Evolutionary conservation across 2,113 vertebrate species (phyloP), one percentile per base, ranked within the genome.

Genomic region (Lampris megalopsis): DNA sequence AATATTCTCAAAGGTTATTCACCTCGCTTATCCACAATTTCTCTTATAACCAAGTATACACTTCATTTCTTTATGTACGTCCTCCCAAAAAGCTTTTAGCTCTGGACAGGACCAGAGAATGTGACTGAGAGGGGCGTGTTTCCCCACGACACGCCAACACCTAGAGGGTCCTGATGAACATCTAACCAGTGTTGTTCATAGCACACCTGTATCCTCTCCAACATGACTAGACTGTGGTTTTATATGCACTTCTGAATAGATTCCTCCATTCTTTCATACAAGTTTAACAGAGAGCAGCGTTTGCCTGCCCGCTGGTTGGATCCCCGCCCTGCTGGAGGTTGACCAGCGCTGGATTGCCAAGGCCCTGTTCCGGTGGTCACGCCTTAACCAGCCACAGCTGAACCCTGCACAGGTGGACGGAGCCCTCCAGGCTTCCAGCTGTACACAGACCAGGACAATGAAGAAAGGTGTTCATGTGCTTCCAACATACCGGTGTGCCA

Each of bases 241-340:
- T 52, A 3, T 52, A 13, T 52, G 11, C 11, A 45, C 24, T 5
- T 52, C 50, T 52, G 9, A 8, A 9, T 52, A 11, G 8, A 50
- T 50, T 50, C 49, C 49, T 50, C 1, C 50, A 52, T 52, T 52
- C 43, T 45, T 7, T 45, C 43, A 45, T 45, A 45, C 7, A 4
- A 11, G 50, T 13, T 52, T 52, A 9, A 50, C 13, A 68, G 65
- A 41, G 43, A n/a, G 47, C 10, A 10, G 37, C 38, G 9, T 68
- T 52, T 68, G 49, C 36, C 65, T 68, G 5, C 48, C 47, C 13
- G 65, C 65, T 52, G 65, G 65, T 35, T 68, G 65, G 65, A 68
- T 41, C 45, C 65, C 48, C 5, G 37, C 65, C 52, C 35, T 68
- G 65, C 65, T 42, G 11, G 7, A 35, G n/a, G 5, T 38, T 35